phyloP scores from a whole-genome alignment of 1,140 invertebrate genomes.

The Philopotamus ludificatus region DNA sequence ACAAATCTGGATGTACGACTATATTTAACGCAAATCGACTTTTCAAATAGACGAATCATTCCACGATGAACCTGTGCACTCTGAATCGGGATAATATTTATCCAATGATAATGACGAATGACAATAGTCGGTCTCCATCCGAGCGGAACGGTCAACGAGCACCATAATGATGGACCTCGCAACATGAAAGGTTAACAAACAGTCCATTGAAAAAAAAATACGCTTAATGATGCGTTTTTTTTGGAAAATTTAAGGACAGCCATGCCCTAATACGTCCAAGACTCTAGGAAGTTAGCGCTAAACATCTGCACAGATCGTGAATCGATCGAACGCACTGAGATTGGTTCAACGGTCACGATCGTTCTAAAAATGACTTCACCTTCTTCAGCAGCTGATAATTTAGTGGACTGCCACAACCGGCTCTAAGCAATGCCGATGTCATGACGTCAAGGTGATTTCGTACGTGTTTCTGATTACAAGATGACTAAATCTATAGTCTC shows the following conservation, averaged over 20 bases:
- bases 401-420: not conserved
- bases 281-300: too few species aligned
- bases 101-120: not conserved
- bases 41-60: too few species aligned
- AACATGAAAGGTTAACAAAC: not conserved
- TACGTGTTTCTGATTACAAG: too few species aligned
- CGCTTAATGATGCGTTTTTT: not conserved
- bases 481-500: too few species aligned
- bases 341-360: not conserved
- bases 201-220: not conserved
- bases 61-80: too few species aligned
- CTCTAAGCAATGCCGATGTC: conserved; percentile 15
- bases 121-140: not conserved
- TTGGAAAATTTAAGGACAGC: too few species aligned
- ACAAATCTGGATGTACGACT: too few species aligned
- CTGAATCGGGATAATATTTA: too few species aligned
- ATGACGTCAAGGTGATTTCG: conserved; percentile 26
- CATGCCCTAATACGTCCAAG: too few species aligned
- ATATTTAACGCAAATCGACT: too few species aligned
- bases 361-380: conserved; percentile 8
- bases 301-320: too few species aligned
- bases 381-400: conserved; percentile 8
- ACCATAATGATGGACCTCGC: not conserved
- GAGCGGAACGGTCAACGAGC: not conserved
- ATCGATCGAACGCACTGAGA: too few species aligned